phyloP scores from a whole-genome alignment of 2,797 vertebrate genomes.

The Sebastes dallii region DNA sequence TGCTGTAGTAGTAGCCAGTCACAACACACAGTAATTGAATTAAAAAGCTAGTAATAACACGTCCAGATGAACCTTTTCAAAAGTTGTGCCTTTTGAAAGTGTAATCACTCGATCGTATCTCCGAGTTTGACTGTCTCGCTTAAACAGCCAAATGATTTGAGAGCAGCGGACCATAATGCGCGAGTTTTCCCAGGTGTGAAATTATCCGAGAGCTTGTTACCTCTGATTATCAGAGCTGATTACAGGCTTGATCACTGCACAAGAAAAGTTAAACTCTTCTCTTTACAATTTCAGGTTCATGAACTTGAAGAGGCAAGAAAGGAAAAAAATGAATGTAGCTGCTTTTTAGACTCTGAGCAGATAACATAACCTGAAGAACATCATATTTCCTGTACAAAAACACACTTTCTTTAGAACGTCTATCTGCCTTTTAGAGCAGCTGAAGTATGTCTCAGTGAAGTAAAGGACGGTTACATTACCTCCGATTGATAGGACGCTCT shows the following conservation, averaged over 20 bases:
- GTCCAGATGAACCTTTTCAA: neutral
- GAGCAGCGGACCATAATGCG: neutral
- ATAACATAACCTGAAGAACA: neutral
- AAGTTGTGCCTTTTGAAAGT: neutral
- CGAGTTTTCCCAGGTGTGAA: neutral
- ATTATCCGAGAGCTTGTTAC: neutral
- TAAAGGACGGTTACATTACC: neutral
- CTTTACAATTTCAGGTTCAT: neutral
- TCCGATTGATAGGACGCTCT: neutral
- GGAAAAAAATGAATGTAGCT: neutral
- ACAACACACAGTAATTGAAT: slow-evolving; percentile 31
- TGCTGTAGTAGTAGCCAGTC: slow-evolving; percentile 5
- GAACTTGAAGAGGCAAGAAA: neutral
- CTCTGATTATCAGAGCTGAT: slow-evolving; percentile 1
- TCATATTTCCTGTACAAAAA: neutral
- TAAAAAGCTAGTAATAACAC: slow-evolving; percentile 5
- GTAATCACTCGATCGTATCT: neutral
- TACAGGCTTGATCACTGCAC: neutral
- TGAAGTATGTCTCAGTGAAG: slow-evolving; percentile 6
- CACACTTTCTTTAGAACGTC: neutral
- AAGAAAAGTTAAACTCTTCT: neutral
- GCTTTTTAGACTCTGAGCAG: neutral
- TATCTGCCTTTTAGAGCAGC: neutral
- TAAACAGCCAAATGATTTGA: neutral
- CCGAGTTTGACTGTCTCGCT: neutral